These are phyloP conservation scores for Lasioglossum malachurum DNA, from an alignment of 2,888 invertebrate genomes.

Conservation along the genomic window DNA sequence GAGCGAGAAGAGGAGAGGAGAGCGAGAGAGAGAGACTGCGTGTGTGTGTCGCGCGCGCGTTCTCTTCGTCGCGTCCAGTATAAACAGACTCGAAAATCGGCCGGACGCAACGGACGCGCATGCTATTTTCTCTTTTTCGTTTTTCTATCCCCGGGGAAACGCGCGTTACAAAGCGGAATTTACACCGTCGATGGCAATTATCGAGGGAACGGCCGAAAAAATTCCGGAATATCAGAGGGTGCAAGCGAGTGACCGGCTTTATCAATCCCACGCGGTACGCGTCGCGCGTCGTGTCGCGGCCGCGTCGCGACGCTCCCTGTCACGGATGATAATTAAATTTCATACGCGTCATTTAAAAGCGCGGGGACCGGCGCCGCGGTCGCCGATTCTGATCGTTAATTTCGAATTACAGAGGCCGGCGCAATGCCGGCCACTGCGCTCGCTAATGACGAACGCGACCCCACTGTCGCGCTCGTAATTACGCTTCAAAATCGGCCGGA, in stretches of 20 bases:
- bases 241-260: background rate
- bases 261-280: background rate
- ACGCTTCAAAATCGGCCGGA: background rate
- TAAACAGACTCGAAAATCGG: slow-evolving; percentile 19
- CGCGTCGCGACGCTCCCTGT: background rate
- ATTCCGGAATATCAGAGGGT: background rate
- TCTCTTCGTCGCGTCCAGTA: background rate
- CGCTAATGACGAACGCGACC: background rate
- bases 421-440: background rate
- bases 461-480: background rate
- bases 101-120: background rate
- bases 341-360: slow-evolving; percentile 42
- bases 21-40: background rate
- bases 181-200: slow-evolving; percentile 26
- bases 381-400: slow-evolving; percentile 7
- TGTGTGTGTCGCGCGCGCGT: background rate
- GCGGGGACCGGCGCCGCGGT: background rate
- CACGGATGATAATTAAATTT: slow-evolving; percentile 63
- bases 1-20: background rate
- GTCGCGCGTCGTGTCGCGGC: background rate
- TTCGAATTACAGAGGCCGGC: background rate
- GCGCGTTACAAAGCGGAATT: slow-evolving; percentile 25
- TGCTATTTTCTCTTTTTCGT: background rate
- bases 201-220: background rate
- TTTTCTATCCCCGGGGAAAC: background rate